Evolutionary conservation across 2,888 invertebrate genomes (phyloP), one percentile per base, ranked within the genome.

Genomic region (Eupithecia pulchellata): DNA sequence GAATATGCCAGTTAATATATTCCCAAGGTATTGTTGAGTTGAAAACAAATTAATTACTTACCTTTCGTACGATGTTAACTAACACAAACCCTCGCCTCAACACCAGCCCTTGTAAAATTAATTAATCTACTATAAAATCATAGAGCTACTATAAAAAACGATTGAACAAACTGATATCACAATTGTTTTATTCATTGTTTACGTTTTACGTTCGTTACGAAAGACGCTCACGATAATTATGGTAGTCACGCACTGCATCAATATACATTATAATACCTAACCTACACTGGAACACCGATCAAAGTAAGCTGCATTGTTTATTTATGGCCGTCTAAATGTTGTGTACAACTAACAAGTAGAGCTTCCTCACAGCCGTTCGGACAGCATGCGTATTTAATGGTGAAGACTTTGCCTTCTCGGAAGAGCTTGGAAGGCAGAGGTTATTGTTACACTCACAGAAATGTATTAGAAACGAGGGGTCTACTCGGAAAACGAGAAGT

Each of bases 301-400:
- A 87, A 87, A 89, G 89, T 91, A 90, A 91, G 90, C 87, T 81
- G 83, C 80, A 82, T 81, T 77, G 82, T 52, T 78, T 71, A 80
- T 79, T 78, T 81, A 78, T 76, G 81, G 78, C 79, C 72, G 77
- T 86, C 77, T 87, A 79, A 78, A 85, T 88, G 87, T 89, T 89
- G 88, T 89, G 88, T 83, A 82, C 79, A 77, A 91, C 89, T 91
- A 91, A 91, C 89, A 86, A 84, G 86, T 89, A 91, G 90, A 81
- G 91, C 92, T 92, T 92, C 89, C 90, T 92, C 88, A 92, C 84
- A 85, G 84, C 86, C 81, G 83, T 79, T 85, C 87, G 87, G 87
- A 87, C 82, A 90, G 91, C 92, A 92, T 90, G 90, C 77, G 77
- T 73, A 79, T 77, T 74, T 68, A 78, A 78, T 83, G 76, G 81